Conservation (phyloP, 2,113 vertebrate species). For the Monopterus albus region DNA sequence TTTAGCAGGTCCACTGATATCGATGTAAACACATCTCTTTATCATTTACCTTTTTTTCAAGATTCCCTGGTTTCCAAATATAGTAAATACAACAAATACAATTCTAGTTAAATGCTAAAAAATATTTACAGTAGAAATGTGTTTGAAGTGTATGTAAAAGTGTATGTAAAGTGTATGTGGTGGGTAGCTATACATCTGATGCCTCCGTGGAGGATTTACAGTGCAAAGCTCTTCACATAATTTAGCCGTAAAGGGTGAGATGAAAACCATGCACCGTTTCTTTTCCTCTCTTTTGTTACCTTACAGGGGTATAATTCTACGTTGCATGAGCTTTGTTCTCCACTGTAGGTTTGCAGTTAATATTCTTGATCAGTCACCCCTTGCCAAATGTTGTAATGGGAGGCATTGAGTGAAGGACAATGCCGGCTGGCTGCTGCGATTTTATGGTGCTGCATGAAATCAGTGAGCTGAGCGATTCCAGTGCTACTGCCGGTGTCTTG, state of each 20-base stretch:
- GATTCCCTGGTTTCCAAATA: too few relatives aligned
- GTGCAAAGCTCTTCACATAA: constrained; percentile 23
- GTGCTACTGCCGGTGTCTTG: constrained; percentile 21
- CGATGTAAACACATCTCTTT: too few relatives aligned
- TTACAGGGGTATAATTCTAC: constrained; percentile 29
- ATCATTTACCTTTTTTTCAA: too few relatives aligned
- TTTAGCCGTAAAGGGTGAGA: constrained; percentile 22
- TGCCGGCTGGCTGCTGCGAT: constrained; percentile 41
- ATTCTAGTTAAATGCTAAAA: too few relatives aligned
- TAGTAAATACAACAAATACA: too few relatives aligned
- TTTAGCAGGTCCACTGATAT: too few relatives aligned
- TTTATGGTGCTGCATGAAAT: constrained; percentile 61
- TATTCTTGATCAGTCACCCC: constrained; percentile 54
- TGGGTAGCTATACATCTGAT: too few relatives aligned
- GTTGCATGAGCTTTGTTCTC: neutral
- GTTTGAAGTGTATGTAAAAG: too few relatives aligned
- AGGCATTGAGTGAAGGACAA: constrained; percentile 63
- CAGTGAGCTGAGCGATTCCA: constrained; percentile 58
- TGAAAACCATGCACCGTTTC: neutral
- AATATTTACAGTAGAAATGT: too few relatives aligned
- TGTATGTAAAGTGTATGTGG: too few relatives aligned
- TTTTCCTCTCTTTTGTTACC: constrained; percentile 29
- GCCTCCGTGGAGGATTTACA: too few relatives aligned
- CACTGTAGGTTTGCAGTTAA: constrained; percentile 34
- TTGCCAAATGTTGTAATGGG: constrained; percentile 57